Conservation (phyloP, 2,113 vertebrate genomes). For the cattle (Bos taurus) region DNA sequence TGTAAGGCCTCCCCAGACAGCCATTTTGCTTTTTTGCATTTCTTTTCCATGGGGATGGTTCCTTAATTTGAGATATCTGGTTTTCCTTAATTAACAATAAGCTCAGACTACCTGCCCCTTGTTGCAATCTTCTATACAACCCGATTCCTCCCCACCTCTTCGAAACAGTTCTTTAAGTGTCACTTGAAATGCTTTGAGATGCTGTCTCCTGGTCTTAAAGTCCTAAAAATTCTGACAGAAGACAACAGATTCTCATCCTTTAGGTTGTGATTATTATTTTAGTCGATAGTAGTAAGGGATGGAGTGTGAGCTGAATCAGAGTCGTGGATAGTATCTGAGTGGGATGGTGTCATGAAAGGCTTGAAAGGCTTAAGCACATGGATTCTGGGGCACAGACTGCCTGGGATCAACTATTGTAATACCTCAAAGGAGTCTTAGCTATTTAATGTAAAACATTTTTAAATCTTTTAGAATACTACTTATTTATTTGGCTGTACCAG, state of each 20-base stretch:
- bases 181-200: not conserved
- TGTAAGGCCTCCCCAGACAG: too few species aligned
- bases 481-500: not conserved
- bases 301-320: not conserved
- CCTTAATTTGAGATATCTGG: not conserved
- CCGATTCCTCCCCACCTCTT: not conserved
- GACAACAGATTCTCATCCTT: not conserved
- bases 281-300: not conserved
- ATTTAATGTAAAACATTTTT: not conserved
- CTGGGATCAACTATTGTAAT: not conserved
- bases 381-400: not conserved
- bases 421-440: not conserved
- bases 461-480: not conserved
- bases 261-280: not conserved
- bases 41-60: not conserved
- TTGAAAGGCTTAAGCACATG: not conserved
- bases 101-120: not conserved
- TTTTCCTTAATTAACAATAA: not conserved
- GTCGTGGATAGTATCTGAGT: rapidly evolving
- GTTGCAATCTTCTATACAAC: not conserved
- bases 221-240: not conserved
- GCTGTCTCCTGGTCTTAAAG: not conserved
- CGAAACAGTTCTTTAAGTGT: not conserved
- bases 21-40: too few species aligned
- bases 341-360: not conserved